phyloP scores from a whole-genome alignment of 2,888 invertebrate species.

The Oscheius sp. region DNA sequence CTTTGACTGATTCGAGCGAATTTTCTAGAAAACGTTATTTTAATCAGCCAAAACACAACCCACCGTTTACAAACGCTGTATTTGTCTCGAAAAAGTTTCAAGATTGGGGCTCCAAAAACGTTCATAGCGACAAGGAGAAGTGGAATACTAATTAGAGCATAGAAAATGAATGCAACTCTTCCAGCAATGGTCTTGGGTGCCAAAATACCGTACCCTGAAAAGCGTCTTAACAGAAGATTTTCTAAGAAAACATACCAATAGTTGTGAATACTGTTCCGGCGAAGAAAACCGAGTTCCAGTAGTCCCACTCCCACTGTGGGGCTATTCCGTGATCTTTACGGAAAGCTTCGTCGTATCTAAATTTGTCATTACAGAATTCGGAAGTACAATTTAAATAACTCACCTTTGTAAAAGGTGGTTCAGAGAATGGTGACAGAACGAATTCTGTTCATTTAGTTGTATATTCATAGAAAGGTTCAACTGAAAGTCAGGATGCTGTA shows the following conservation, averaged over 20 bases:
- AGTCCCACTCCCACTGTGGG: slow-evolving; percentile 65
- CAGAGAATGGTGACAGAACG: slow-evolving; percentile 15
- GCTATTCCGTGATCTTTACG: slow-evolving; percentile 16
- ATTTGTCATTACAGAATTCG: neutral
- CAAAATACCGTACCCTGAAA: slow-evolving; percentile 85
- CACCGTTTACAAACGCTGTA: slow-evolving; percentile 51
- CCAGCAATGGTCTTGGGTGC: slow-evolving; percentile 88
- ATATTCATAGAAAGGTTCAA: neutral
- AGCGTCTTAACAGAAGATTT: neutral
- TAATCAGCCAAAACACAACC: neutral
- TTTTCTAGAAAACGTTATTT: neutral
- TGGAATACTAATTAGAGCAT: slow-evolving; percentile 93
- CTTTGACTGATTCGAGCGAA: no score
- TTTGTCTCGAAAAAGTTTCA: slow-evolving; percentile 47
- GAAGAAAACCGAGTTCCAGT: slow-evolving; percentile 69
- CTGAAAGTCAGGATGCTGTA: slow-evolving; percentile 6
- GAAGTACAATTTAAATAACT: neutral
- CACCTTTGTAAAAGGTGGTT: slow-evolving; percentile 1
- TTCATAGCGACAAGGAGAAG: slow-evolving; percentile 91
- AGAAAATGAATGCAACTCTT: slow-evolving; percentile 87
- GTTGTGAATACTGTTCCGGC: slow-evolving; percentile 69
- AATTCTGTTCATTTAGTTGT: slow-evolving; percentile 21
- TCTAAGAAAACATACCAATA: slow-evolving; percentile 76
- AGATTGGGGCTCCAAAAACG: slow-evolving; percentile 90
- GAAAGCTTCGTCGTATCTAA: slow-evolving; percentile 22